These are phyloP conservation scores for fruit fly (Drosophila melanogaster) DNA, from an alignment of 1,140 invertebrate species.

Conservation along the genomic window Release_6_plus_ISO1_MT NC_004354.4:13104001-13104500, in stretches of 20 bases:
- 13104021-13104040: not conserved
- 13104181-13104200: no score
- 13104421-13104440: conserved; percentile 18
- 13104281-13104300: conserved; percentile 32
- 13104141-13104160: no score
- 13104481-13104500: conserved; percentile 31
- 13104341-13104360: conserved; percentile 16
- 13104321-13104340: conserved; percentile 35
- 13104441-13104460: not conserved
- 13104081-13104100: no score
- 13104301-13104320: conserved; percentile 30
- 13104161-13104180: no score
- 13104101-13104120: no score
- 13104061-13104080: no score
- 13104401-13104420: not conserved
- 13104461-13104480: conserved; percentile 5
- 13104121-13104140: no score
- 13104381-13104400: not conserved
- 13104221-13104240: not conserved
- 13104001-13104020: conserved; percentile 24
- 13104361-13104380: conserved; percentile 1
- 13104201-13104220: no score
- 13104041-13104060: conserved; percentile 6
- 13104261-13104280: conserved; percentile 43
- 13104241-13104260: not conserved